Evolutionary conservation across 2,888 invertebrate species (phyloP).

Genomic region (Danaus chrysippus): DNA sequence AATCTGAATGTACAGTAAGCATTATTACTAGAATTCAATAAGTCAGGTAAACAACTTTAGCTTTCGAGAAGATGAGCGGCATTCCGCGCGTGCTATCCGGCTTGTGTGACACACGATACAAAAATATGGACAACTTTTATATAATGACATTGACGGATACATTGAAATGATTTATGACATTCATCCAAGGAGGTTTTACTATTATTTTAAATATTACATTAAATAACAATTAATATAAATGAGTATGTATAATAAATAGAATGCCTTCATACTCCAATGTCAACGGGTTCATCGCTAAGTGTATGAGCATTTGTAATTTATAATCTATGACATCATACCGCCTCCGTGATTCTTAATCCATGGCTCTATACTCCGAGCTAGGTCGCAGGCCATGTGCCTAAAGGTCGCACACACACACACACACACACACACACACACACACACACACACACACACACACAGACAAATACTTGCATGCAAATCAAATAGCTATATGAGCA

Average conservation of each 20-base stretch:
- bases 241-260: too few species aligned
- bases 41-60: constrained; percentile 10
- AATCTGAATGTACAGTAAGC: too few species aligned
- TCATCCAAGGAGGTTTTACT: too few species aligned
- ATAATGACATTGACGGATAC: background rate
- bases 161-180: too few species aligned
- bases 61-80: constrained; percentile 64
- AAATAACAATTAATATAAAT: too few species aligned
- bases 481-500: background rate
- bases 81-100: constrained; percentile 49
- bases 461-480: background rate
- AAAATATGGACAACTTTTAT: background rate
- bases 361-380: constrained; percentile 48
- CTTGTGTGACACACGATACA: background rate
- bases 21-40: constrained; percentile 6
- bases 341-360: constrained; percentile 7
- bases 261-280: too few species aligned
- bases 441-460: background rate
- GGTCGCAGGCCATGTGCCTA: constrained; percentile 54
- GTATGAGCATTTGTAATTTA: constrained; percentile 36
- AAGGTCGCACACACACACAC: constrained; percentile 53
- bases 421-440: constrained; percentile 33
- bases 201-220: too few species aligned
- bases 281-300: too few species aligned
- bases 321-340: background rate